phyloP scores from a whole-genome alignment of 2,888 invertebrate species.

The Mythimna impura region DNA sequence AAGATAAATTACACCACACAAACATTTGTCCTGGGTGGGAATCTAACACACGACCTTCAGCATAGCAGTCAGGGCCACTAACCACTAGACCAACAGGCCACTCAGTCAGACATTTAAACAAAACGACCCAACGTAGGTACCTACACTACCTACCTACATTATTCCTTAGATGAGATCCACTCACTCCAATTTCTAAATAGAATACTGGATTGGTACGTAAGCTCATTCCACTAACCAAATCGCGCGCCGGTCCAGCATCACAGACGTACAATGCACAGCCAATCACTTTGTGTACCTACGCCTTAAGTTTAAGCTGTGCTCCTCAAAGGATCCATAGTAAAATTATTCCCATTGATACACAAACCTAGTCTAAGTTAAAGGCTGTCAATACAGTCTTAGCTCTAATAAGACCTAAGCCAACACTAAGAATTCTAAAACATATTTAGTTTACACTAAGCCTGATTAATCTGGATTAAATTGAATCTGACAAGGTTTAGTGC shows the following conservation, averaged over 20 bases:
- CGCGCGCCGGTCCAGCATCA: background rate
- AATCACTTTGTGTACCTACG: background rate
- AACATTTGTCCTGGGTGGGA: too few species aligned
- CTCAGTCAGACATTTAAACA: too few species aligned
- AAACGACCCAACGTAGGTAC: too few species aligned
- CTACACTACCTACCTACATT: too few species aligned
- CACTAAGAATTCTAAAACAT: constrained; percentile 25
- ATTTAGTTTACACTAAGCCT: constrained; percentile 37
- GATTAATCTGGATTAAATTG: background rate
- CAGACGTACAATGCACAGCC: background rate
- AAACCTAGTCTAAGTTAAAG: background rate
- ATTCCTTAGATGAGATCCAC: background rate
- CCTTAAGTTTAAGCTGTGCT: background rate
- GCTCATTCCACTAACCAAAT: background rate
- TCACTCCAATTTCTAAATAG: background rate
- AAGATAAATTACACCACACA: too few species aligned
- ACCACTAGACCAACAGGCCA: too few species aligned
- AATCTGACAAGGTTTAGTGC: too few species aligned
- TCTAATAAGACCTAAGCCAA: constrained; percentile 23
- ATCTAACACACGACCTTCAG: too few species aligned
- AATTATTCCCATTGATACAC: constrained; percentile 39
- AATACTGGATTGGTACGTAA: background rate
- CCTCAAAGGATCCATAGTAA: background rate
- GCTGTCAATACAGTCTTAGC: constrained; percentile 11
- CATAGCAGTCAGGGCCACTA: too few species aligned